These are phyloP conservation scores for Glossosoma conforme DNA, from an alignment of 1,140 invertebrate genomes.

Conservation along the genomic window DNA sequence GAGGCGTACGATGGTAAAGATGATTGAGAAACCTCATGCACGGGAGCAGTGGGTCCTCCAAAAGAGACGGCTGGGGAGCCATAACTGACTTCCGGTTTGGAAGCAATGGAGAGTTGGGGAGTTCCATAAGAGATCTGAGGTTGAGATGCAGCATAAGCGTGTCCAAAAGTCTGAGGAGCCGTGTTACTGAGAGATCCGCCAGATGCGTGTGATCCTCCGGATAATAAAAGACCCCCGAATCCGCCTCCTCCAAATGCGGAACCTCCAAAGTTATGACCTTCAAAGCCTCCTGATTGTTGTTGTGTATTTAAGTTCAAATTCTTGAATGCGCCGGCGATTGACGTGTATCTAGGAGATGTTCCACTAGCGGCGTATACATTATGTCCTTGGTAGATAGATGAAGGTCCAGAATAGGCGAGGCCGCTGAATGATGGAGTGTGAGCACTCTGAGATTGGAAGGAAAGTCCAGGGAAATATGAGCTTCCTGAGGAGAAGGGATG, in stretches of 20 bases:
- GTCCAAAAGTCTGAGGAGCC: conserved; percentile 23
- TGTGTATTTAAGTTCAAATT: too few relatives aligned
- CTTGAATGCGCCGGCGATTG: conserved; percentile 16
- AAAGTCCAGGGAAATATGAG: conserved; percentile 2
- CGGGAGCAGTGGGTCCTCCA: background rate
- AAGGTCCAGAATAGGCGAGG: background rate
- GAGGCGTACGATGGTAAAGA: conserved; percentile 27
- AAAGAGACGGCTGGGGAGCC: conserved; percentile 13
- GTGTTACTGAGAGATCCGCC: background rate
- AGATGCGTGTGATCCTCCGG: conserved; percentile 4
- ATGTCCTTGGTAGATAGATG: conserved; percentile 1
- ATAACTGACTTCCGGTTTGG: conserved; percentile 14
- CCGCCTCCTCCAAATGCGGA: background rate
- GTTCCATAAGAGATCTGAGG: conserved; percentile 23
- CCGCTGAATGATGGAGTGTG: too few relatives aligned
- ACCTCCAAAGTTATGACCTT: background rate
- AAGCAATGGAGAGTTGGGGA: conserved; percentile 12
- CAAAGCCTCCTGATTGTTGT: background rate
- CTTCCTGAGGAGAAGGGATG: conserved; percentile 3
- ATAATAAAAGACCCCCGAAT: background rate
- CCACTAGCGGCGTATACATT: conserved; percentile 1
- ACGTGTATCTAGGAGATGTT: conserved; percentile 20
- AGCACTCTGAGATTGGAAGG: too few relatives aligned
- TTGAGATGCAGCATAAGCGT: conserved; percentile 11
- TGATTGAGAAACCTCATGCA: conserved; percentile 1